Conservation (phyloP, 2,888 invertebrate species). For the Nipponacmea schrenckii region DNA sequence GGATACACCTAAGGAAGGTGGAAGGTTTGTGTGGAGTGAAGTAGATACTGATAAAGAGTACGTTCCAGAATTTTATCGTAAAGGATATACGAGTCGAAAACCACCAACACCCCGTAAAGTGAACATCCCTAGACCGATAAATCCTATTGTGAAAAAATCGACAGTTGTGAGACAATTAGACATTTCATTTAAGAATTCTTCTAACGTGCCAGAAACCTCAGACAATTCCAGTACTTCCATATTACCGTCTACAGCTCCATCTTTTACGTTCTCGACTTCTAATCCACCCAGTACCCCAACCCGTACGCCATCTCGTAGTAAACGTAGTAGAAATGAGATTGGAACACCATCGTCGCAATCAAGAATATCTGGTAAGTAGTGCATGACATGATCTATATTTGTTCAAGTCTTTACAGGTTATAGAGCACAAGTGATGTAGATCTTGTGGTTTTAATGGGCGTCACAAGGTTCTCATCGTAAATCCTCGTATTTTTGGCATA, state of each 20-base stretch:
- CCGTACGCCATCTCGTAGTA: neutral
- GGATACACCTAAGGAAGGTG: neutral
- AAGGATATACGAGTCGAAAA: neutral
- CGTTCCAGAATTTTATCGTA: neutral
- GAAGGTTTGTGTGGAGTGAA: neutral
- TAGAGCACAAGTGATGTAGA: too few relatives aligned
- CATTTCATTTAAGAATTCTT: neutral
- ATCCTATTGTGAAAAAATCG: neutral
- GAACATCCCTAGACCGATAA: neutral
- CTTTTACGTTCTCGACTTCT: neutral
- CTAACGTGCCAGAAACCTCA: neutral
- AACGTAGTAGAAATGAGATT: neutral
- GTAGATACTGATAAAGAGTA: neutral
- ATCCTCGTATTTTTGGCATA: too few relatives aligned
- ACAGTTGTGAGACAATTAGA: neutral
- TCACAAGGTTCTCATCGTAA: too few relatives aligned
- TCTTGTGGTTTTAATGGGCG: too few relatives aligned
- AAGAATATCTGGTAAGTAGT: slow-evolving; percentile 2
- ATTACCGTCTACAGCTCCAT: neutral
- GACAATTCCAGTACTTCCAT: neutral
- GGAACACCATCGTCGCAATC: neutral
- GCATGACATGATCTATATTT: neutral
- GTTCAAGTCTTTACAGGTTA: too few relatives aligned
- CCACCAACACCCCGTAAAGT: neutral
- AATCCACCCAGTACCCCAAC: neutral